A percentile compares a stretch with the other conserved stretches of the same genome.
Evolutionary conservation across 2,113 vertebrate species (phyloP).

Genomic region (Burhinus oedicnemus): DNA sequence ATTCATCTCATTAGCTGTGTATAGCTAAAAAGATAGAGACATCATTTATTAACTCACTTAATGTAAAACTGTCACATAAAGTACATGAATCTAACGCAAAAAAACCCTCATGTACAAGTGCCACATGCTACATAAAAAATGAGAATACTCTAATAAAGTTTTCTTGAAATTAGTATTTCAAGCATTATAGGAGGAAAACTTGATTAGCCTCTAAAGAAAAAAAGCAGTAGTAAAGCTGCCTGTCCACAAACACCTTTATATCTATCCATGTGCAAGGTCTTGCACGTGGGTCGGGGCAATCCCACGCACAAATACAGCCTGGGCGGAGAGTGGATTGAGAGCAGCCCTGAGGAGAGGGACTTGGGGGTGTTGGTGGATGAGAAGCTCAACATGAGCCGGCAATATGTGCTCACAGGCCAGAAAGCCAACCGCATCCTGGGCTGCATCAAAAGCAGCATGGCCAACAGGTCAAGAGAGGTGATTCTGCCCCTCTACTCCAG

Average conservation of each 20-base stretch:
- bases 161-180: not conserved
- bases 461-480: too few species aligned
- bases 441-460: too few species aligned
- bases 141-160: not conserved
- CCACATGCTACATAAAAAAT: not conserved
- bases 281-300: too few species aligned
- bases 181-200: not conserved
- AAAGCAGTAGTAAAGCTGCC: not conserved
- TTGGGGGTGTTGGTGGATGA: too few species aligned
- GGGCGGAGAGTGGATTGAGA: too few species aligned
- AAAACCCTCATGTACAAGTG: not conserved
- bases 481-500: too few species aligned
- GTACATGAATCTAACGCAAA: not conserved
- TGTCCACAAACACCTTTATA: not conserved
- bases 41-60: not conserved
- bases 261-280: too few species aligned
- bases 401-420: too few species aligned
- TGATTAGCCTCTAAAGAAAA: not conserved
- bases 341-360: too few species aligned
- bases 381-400: too few species aligned
- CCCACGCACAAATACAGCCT: too few species aligned
- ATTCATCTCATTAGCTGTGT: not conserved
- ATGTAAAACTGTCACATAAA: not conserved
- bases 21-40: not conserved
- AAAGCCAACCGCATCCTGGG: too few species aligned